Base-by-base conservation (phyloP, 2,113 vertebrate genomes). In the Megaceryle torquata region DNA sequence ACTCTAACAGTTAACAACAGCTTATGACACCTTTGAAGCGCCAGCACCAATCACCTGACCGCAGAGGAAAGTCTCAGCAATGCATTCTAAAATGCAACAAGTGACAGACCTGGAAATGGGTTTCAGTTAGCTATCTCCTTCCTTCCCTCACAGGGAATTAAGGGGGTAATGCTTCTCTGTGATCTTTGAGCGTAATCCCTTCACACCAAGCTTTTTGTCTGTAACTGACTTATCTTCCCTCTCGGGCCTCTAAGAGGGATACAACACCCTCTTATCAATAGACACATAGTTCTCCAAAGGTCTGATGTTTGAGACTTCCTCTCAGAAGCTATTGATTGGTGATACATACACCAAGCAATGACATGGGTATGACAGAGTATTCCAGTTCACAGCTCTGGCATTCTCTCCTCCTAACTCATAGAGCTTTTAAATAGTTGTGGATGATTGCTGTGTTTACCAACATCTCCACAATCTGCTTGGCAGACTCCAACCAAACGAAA, bases 21-120 rank as follows among this genome's bases (percentile, higher is more conserved):
- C 29, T 83, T 68, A 39, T 28, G 43, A 53, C 37, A 35, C 28
- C 33, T 51, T 46, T 63, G 65, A 91, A 53, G 25, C 0, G 1
- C 24, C 43, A 64, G 28, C 1, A 0, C 24, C 16, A 24, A 31
- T 1, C 50, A 8, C 1, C 35, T 57, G 54, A 61, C 46, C 78
- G 67, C 41, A 87, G 67, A 79, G 48, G 33, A 31, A 37, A 44
- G 25, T 75, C 35, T 79, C 68, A 39, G 60, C 54, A 82, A 44
- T 12, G 19, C 44, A 37, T 53, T 77, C 11, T 22, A 51, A 82
- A 78, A 35, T 33, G 41, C 15, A 93, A 18, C 22, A 69, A 57
- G 31, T 24, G 5, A 41, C 43, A 74, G 41, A 68, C 9, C 48
- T 69, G 24, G 33, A 91, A 87, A 63, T 20, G 8, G 15, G 13